Evolutionary conservation across 2,888 invertebrate species (phyloP).

Genomic region (Sepiola atlantica): DNA sequence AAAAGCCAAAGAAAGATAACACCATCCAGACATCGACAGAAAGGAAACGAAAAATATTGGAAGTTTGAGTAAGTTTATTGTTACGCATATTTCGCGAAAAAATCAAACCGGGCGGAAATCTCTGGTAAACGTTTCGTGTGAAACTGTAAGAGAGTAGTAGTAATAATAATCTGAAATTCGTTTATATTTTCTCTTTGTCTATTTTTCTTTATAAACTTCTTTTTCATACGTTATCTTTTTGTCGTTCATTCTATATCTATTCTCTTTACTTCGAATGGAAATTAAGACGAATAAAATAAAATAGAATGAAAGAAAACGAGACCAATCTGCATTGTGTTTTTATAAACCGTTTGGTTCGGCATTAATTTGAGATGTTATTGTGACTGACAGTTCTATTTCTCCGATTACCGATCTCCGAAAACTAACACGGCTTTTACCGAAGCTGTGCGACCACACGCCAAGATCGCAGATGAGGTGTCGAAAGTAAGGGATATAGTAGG

Average conservation of each 20-base stretch:
- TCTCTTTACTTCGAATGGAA: neutral
- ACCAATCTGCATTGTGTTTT: slow-evolving; percentile 2
- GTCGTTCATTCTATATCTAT: neutral
- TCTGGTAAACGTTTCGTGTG: too few relatives aligned
- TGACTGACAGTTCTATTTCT: neutral
- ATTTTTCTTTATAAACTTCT: neutral
- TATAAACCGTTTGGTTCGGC: neutral
- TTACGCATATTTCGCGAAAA: too few relatives aligned
- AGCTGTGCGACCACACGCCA: neutral
- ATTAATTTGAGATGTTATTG: neutral
- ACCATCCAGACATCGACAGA: too few relatives aligned
- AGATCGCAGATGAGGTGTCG: neutral
- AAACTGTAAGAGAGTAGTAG: neutral
- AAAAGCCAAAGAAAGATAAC: too few relatives aligned
- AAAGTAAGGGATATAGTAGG: neutral
- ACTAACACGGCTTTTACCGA: neutral
- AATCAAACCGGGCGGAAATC: too few relatives aligned
- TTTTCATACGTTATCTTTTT: neutral
- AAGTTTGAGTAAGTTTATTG: too few relatives aligned
- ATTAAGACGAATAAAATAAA: neutral
- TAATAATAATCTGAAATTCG: neutral
- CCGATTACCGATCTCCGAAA: neutral
- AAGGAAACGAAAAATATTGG: too few relatives aligned
- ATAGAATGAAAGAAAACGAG: neutral
- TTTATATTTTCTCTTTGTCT: neutral